A percentile compares a stretch with the other conserved stretches of the same genome.
phyloP scores from a whole-genome alignment of 2,113 vertebrate genomes.

The Ptilorrhoa leucosticta region DNA sequence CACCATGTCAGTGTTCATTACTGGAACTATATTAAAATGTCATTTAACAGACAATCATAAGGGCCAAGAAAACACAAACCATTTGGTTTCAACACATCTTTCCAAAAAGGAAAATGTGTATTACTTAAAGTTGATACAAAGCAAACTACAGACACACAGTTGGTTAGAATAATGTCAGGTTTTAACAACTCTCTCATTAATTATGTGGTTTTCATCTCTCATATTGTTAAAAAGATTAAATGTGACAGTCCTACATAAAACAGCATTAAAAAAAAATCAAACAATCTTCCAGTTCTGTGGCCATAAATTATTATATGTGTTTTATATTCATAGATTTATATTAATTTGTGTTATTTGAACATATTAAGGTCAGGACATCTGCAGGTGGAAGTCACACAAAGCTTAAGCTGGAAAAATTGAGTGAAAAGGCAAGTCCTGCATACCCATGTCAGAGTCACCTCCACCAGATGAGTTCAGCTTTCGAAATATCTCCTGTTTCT shows the following conservation, averaged over 20 bases:
- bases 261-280: background rate
- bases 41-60: background rate
- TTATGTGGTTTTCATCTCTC: background rate
- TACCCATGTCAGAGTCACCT: slow-evolving; percentile 96
- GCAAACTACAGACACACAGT: background rate
- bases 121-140: background rate
- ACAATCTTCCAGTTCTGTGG: background rate
- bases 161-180: background rate
- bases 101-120: background rate
- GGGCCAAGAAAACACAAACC: background rate
- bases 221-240: background rate
- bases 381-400: background rate
- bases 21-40: background rate
- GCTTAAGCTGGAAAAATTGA: background rate
- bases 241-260: background rate
- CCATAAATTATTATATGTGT: background rate
- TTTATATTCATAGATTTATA: background rate
- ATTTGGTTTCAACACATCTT: background rate
- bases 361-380: background rate
- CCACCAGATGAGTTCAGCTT: slow-evolving; percentile 97
- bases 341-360: background rate
- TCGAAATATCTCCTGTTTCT: slow-evolving; percentile 99
- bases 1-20: background rate
- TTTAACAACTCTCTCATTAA: background rate
- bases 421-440: slow-evolving; percentile 72